Base-by-base conservation (phyloP, 2,797 vertebrate species). In the Rhinogobio ventralis region DNA sequence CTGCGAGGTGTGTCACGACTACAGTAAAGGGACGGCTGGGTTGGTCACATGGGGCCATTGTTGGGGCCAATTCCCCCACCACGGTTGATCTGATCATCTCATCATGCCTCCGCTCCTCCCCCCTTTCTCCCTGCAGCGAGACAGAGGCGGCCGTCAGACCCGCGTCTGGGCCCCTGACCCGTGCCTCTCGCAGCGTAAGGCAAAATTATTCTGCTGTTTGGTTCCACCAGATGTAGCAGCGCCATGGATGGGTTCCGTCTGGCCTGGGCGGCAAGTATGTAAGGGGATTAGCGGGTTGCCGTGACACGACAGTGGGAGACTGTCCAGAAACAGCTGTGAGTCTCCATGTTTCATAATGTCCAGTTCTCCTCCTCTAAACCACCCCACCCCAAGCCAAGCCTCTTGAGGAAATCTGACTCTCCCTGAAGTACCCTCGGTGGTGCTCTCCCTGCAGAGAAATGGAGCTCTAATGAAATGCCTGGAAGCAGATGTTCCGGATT, bases 311-410 rank as follows among this genome's bases (percentile, higher is more conserved):
- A 89, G 89, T 91, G 89, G 92, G 91, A 92, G 87, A 90, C 91
- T 90, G 88, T 93, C 90, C 91, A 93, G 90, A 92, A 92, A 94
- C 93, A 94, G 94, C 92, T 95, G 93, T 92, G 91, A 90, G 90
- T 91, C 90, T 93, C 90, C 91, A 92, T 89, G 91, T 94, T 94
- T 94, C 92, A 94, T 93, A 94, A 86, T 86, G 90, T 84, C 93
- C 89, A 49, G 69, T 76, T 67, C 86, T 87, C 55, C 53, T 8
- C 7, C 39, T 25, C 39, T 60, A 73, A 72, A 67, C 5, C 14
- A 6, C 25, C 62, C 28, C 6, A 30, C 14, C 25, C 25, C 2
- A 62, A 62, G n/a, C 57, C 57, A 62, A 86, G 75, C 81, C 86
- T 89, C 89, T 91, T 87, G 87, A 88, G 83, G 91, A 92, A 93